phyloP scores from a whole-genome alignment of 2,888 invertebrate species.

The Cheilosia variabilis region DNA sequence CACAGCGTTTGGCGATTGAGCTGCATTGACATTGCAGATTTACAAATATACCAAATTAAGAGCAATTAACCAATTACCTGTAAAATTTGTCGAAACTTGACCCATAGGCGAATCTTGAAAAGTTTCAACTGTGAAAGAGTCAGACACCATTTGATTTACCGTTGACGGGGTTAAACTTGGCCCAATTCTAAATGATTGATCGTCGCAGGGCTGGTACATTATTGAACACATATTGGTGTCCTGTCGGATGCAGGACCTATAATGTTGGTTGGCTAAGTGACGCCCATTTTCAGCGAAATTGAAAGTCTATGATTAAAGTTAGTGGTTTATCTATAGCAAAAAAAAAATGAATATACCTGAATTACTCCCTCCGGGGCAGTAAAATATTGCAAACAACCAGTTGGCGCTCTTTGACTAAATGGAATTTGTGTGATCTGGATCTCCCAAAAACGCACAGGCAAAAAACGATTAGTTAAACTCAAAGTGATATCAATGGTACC shows the following conservation, averaged over 20 bases:
- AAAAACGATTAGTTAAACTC: slow-evolving; percentile 86
- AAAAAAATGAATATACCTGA: slow-evolving; percentile 76
- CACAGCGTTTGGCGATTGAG: neutral
- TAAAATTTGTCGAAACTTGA: slow-evolving; percentile 4
- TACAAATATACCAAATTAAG: neutral
- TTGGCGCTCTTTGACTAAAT: slow-evolving; percentile 90
- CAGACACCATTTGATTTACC: slow-evolving; percentile 4
- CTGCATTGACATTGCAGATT: neutral
- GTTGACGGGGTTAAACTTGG: slow-evolving; percentile 69
- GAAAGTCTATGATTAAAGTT: slow-evolving; percentile 86
- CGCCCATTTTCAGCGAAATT: slow-evolving; percentile 93
- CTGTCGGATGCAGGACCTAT: slow-evolving; percentile 90
- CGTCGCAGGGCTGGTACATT: slow-evolving; percentile 90
- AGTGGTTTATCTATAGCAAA: neutral
- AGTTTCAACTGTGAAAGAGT: slow-evolving; percentile 4
- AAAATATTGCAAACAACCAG: slow-evolving; percentile 90
- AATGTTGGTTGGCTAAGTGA: slow-evolving; percentile 91
- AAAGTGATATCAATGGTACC: slow-evolving; percentile 82
- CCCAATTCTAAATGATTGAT: slow-evolving; percentile 91
- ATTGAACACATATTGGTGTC: slow-evolving; percentile 90
- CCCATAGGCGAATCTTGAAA: neutral
- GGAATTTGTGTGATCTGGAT: slow-evolving; percentile 90
- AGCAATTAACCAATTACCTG: slow-evolving; percentile 15
- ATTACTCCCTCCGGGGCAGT: slow-evolving; percentile 86
- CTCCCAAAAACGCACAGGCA: slow-evolving; percentile 91